A percentile compares a stretch with the other conserved stretches of the same genome.
Evolutionary conservation across 2,888 invertebrate genomes (phyloP).

Genomic region (Sepioteuthis lessoniana): DNA sequence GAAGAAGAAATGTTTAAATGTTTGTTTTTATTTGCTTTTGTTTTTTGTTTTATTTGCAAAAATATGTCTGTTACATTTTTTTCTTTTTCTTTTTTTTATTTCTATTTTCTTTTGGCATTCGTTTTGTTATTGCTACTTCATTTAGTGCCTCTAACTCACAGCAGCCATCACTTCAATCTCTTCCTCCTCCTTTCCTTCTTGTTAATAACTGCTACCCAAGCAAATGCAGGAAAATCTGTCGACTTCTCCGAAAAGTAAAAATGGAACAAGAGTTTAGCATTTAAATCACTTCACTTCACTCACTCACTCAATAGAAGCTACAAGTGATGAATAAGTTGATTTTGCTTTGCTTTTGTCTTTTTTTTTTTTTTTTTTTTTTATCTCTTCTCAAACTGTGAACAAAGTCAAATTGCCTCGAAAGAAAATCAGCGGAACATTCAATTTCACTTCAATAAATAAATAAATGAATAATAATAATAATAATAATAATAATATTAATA

Average conservation of each 20-base stretch:
- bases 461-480: not conserved
- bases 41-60: not conserved
- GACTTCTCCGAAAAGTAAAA: not conserved
- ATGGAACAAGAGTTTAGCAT: slow-evolving; percentile 6
- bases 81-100: not conserved
- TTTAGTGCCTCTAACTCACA: not conserved
- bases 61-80: not conserved
- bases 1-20: not conserved
- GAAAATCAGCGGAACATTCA: not conserved
- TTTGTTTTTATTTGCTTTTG: not conserved
- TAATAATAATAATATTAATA: too few species aligned
- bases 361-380: not conserved
- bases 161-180: not conserved
- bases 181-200: not conserved
- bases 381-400: not conserved
- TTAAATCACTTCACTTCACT: not conserved
- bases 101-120: not conserved
- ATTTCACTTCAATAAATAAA: not conserved
- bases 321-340: not conserved
- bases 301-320: not conserved
- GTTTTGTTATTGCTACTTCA: not conserved
- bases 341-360: not conserved
- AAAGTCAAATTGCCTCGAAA: not conserved
- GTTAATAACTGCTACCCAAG: not conserved
- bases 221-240: not conserved